A percentile compares a stretch with the other conserved stretches of the same genome.
These are phyloP conservation scores for Caenorhabditis sp. DNA, from an alignment of 2,888 invertebrate species.

Conservation along the genomic window DNA sequence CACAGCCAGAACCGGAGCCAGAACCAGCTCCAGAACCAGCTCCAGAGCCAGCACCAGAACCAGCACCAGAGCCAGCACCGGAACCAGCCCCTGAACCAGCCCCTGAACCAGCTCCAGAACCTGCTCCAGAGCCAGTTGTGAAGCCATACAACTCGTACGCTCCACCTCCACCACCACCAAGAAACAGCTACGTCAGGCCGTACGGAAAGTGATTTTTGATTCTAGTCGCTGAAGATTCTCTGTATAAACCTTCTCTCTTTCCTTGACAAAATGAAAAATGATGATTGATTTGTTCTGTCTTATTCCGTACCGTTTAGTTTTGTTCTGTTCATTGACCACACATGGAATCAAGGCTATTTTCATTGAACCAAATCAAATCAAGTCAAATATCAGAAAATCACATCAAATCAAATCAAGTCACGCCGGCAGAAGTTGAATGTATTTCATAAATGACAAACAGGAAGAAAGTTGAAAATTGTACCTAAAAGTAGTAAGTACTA, in stretches of 20 bases:
- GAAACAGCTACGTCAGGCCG: slow-evolving; percentile 58
- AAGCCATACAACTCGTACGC: slow-evolving; percentile 61
- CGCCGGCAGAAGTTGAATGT: no score
- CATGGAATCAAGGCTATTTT: slow-evolving; percentile 1
- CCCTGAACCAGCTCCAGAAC: slow-evolving; percentile 64
- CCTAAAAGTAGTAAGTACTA: slow-evolving; percentile 41
- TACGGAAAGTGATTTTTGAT: slow-evolving; percentile 51
- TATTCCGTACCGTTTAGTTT: not conserved
- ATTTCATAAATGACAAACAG: slow-evolving; percentile 15
- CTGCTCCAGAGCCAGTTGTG: slow-evolving; percentile 58
- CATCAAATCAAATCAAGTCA: no score
- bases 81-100: slow-evolving; percentile 57
- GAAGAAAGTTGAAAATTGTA: slow-evolving; percentile 41
- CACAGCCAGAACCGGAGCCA: slow-evolving; percentile 45
- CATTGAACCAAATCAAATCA: not conserved
- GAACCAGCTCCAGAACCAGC: slow-evolving; percentile 40
- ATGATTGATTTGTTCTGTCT: slow-evolving; percentile 6
- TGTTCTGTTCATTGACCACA: slow-evolving; percentile 27
- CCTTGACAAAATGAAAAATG: slow-evolving; percentile 14
- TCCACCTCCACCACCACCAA: slow-evolving; percentile 45
- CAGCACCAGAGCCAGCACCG: slow-evolving; percentile 57
- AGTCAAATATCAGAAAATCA: not conserved
- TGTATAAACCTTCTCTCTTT: slow-evolving; percentile 3
- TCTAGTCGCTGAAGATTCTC: not conserved
- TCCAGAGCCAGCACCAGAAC: slow-evolving; percentile 61